Evolutionary conservation across 2,888 invertebrate genomes (phyloP).

Genomic region (Lasius fuliginosus): DNA sequence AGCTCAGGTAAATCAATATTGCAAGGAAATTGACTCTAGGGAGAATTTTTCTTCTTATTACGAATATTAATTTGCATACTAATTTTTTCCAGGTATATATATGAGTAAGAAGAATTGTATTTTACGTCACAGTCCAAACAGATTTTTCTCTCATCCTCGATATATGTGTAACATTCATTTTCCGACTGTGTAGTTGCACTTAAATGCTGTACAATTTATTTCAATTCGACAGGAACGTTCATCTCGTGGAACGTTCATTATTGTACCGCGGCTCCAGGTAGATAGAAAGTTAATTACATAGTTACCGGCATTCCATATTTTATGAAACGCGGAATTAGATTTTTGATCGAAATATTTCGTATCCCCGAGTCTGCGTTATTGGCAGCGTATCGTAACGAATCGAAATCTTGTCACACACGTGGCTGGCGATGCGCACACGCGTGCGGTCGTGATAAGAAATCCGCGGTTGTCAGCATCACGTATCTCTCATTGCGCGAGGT

Average conservation of each 20-base stretch:
- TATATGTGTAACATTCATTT: constrained; percentile 17
- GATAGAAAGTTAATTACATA: constrained; percentile 52
- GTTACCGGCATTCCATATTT: constrained; percentile 55
- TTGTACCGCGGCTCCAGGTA: constrained; percentile 24
- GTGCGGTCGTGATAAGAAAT: constrained; percentile 34
- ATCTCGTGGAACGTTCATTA: constrained; percentile 46
- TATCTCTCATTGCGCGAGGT: neutral
- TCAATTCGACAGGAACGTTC: constrained; percentile 20
- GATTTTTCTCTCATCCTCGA: constrained; percentile 8
- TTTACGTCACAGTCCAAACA: neutral
- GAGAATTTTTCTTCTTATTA: neutral
- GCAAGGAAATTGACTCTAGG: neutral
- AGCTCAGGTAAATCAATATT: neutral
- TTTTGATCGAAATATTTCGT: constrained; percentile 51
- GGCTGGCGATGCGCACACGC: neutral
- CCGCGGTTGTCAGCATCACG: constrained; percentile 19
- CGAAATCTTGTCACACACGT: constrained; percentile 14
- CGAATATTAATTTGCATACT: constrained; percentile 9
- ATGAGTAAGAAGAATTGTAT: neutral
- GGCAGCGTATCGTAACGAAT: constrained; percentile 6
- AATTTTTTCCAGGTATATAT: neutral
- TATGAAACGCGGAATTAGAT: constrained; percentile 50
- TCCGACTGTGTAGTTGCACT: constrained; percentile 13
- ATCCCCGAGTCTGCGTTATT: constrained; percentile 5
- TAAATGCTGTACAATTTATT: constrained; percentile 52